These are phyloP conservation scores for Drosophila siamana DNA, from an alignment of 2,888 invertebrate genomes.

Conservation along the genomic window DNA sequence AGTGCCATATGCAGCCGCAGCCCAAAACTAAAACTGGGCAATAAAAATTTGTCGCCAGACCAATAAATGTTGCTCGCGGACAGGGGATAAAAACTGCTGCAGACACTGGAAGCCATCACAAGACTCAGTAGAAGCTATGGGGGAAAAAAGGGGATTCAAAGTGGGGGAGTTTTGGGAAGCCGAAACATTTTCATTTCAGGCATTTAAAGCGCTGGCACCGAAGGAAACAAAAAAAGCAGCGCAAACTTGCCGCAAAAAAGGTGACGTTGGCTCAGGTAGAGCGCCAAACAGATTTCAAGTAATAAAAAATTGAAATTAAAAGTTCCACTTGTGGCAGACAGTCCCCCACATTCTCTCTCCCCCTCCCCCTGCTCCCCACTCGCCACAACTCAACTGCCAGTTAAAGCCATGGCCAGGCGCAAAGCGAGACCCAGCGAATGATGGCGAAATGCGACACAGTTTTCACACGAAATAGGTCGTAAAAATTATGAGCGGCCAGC, in stretches of 20 bases:
- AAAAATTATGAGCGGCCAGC: conserved; percentile 63
- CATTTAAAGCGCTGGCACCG: conserved; percentile 51
- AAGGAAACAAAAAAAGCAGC: not conserved
- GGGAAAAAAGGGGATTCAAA: conserved; percentile 10
- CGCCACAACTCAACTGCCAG: too few relatives aligned
- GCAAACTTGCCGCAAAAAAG: conserved; percentile 46
- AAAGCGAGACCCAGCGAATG: not conserved
- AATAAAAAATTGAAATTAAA: conserved; percentile 77
- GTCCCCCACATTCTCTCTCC: not conserved
- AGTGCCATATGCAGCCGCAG: conserved; percentile 66
- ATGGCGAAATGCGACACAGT: conserved; percentile 53
- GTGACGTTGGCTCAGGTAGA: conserved; percentile 36
- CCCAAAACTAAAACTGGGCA: conserved; percentile 65
- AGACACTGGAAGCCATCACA: conserved; percentile 30
- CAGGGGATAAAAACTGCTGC: conserved; percentile 18
- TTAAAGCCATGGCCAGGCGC: not conserved
- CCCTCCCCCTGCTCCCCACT: not conserved
- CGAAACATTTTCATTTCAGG: conserved; percentile 66
- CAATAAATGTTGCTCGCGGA: conserved; percentile 69
- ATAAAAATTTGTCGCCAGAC: conserved; percentile 78
- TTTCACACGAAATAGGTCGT: conserved; percentile 67
- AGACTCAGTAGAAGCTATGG: not conserved
- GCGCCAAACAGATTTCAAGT: conserved; percentile 58
- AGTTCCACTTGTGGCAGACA: conserved; percentile 58
- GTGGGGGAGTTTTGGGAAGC: conserved; percentile 12